phyloP scores from a whole-genome alignment of 2,888 invertebrate genomes.

The Thereva nobilitata region DNA sequence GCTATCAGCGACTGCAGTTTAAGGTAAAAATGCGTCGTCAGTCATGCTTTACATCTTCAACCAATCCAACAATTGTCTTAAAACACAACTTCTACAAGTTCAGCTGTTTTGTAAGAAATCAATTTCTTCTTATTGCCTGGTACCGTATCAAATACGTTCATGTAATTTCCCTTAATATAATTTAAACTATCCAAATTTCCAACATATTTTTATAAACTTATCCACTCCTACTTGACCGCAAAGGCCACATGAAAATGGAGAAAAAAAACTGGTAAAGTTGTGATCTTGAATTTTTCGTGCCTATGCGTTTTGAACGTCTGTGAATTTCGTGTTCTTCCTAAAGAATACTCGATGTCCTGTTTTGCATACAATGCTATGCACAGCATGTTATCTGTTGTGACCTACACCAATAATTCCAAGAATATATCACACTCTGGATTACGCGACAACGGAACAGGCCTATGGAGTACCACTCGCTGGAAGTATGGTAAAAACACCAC shows the following conservation, averaged over 20 bases:
- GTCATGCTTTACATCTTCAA: too few relatives aligned
- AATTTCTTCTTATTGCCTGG: too few relatives aligned
- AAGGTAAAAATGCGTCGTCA: too few relatives aligned
- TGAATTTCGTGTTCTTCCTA: constrained; percentile 41
- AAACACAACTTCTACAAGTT: too few relatives aligned
- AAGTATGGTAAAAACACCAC: too few relatives aligned
- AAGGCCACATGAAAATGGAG: not conserved
- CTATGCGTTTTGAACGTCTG: constrained; percentile 35
- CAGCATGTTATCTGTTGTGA: constrained; percentile 60
- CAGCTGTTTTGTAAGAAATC: too few relatives aligned
- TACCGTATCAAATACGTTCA: too few relatives aligned
- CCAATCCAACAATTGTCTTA: too few relatives aligned
- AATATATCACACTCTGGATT: constrained; percentile 49
- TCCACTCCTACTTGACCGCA: not conserved
- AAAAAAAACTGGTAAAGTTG: constrained; percentile 11
- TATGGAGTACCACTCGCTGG: not conserved
- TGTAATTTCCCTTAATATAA: too few relatives aligned
- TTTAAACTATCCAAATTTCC: too few relatives aligned
- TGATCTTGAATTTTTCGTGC: constrained; percentile 10
- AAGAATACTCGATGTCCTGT: constrained; percentile 45
- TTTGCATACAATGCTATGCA: constrained; percentile 60
- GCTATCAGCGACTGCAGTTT: too few relatives aligned
- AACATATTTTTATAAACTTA: too few relatives aligned
- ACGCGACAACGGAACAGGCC: constrained; percentile 26
- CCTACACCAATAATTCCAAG: constrained; percentile 60